phyloP scores from a whole-genome alignment of 2,797 vertebrate genomes.

The Pangasius mekongensis region DNA sequence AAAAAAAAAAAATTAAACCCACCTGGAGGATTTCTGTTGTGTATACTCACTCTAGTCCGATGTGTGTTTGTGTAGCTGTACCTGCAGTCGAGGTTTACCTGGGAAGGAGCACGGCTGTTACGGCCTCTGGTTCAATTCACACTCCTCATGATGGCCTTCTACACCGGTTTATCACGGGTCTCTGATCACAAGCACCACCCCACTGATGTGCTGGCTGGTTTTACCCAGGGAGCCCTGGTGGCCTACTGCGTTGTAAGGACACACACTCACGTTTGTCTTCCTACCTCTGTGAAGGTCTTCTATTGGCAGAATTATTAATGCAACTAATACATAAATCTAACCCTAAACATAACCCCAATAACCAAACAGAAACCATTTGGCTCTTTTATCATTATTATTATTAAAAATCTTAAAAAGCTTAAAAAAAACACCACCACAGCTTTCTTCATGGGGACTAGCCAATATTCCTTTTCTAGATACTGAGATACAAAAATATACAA shows the following conservation, averaged over 20 bases:
- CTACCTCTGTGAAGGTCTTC: not conserved
- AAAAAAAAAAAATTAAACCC: not conserved
- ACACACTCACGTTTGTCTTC: not conserved
- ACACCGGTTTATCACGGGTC: constrained; percentile 93
- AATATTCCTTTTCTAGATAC: not conserved
- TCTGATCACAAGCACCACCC: constrained; percentile 99
- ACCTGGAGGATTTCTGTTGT: not conserved
- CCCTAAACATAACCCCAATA: not conserved
- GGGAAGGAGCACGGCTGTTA: constrained; percentile 96
- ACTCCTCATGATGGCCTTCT: constrained; percentile 98
- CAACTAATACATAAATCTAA: not conserved
- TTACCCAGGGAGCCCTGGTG: constrained; percentile 95
- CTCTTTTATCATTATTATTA: not conserved
- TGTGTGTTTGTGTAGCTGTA: constrained; percentile 81
- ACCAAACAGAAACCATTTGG: not conserved
- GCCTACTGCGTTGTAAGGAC: constrained; percentile 96
- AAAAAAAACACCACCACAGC: no score
- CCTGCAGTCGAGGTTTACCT: constrained; percentile 96
- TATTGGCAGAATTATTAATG: not conserved
- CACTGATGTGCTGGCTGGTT: constrained; percentile 92
- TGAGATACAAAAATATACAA: not conserved
- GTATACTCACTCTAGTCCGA: not conserved
- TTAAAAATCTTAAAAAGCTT: no score
- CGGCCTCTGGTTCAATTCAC: constrained; percentile 97
- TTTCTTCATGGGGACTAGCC: not conserved